Base-by-base conservation (phyloP, 2,888 invertebrate genomes). In the Prosapia bicincta region DNA sequence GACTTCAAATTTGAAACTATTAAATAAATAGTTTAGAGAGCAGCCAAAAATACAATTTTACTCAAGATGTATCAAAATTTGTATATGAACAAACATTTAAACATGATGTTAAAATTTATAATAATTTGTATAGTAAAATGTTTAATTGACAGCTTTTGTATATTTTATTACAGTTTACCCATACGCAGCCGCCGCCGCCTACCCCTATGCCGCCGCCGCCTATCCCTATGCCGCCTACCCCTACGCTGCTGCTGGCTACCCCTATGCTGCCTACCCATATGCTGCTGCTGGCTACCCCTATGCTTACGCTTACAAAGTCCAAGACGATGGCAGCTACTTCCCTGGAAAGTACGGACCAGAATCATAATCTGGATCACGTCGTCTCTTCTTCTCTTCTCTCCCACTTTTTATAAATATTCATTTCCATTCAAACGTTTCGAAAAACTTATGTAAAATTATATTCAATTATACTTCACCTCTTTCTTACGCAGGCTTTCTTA, bases 171-270 rank as follows among this genome's bases (percentile, higher is more conserved):
- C n/a, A n/a, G n/a, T n/a, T n/a, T n/a, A n/a, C n/a, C n/a, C n/a
- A n/a, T n/a, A n/a, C n/a, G n/a, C 76, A 20, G 73, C 73, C 15
- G 54, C 69, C 70, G 76, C 77, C 38, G n/a, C n/a, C n/a, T 25
- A 77, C 75, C 79, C 80, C 38, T 80, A 79, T 79, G 79, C 76
- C 25, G 72, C 67, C 66, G 80, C 23, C n/a, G 26, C 77, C 75
- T n/a, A n/a, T n/a, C n/a, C n/a, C n/a, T 67, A 66, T 32, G 32
- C 10, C 20, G 54, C 54, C 54, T 54, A 54, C 13, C 69, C 76
- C 30, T 74, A 74, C 30, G 30, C 76, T 20, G 73, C 73, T 9
- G 54, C 69, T 70, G 76, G 76, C 38, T 25, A 77, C 75, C 79
- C 80, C 38, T 80, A 79, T 79, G 79, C 76, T 23, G 72, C 67